These are phyloP conservation scores for Dendrolimus houi DNA, from an alignment of 2,888 invertebrate genomes.

Conservation along the genomic window DNA sequence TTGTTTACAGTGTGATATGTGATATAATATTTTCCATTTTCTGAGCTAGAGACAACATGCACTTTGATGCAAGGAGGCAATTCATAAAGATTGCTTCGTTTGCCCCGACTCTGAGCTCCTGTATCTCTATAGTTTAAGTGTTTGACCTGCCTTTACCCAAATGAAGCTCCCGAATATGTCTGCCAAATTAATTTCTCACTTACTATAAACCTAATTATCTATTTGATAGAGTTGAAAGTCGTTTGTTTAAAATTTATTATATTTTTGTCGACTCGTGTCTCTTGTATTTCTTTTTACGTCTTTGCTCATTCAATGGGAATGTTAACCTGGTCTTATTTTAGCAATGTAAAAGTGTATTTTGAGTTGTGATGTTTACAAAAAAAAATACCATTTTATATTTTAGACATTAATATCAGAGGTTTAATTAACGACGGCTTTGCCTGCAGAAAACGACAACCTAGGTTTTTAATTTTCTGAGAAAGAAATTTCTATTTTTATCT, in stretches of 20 bases:
- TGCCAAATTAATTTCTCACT: constrained; percentile 34
- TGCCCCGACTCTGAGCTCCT: constrained; percentile 65
- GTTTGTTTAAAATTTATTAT: constrained; percentile 19
- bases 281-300: constrained; percentile 64
- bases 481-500: too few species aligned
- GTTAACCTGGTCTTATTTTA: neutral
- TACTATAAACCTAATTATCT: constrained; percentile 29
- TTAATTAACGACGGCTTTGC: too few species aligned
- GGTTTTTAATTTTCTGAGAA: too few species aligned
- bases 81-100: constrained; percentile 65
- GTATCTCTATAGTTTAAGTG: constrained; percentile 68
- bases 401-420: too few species aligned
- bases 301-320: constrained; percentile 24
- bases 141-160: constrained; percentile 67
- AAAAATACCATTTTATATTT: too few species aligned
- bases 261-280: constrained; percentile 42
- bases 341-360: neutral
- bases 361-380: too few species aligned
- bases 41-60: neutral
- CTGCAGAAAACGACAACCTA: too few species aligned
- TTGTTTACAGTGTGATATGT: too few species aligned
- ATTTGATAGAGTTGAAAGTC: constrained; percentile 29
- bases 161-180: constrained; percentile 58
- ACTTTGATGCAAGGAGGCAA: constrained; percentile 43
- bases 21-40: neutral